These are phyloP conservation scores for Adoxophyes honmai DNA, from an alignment of 1,140 invertebrate genomes.

Conservation along the genomic window DNA sequence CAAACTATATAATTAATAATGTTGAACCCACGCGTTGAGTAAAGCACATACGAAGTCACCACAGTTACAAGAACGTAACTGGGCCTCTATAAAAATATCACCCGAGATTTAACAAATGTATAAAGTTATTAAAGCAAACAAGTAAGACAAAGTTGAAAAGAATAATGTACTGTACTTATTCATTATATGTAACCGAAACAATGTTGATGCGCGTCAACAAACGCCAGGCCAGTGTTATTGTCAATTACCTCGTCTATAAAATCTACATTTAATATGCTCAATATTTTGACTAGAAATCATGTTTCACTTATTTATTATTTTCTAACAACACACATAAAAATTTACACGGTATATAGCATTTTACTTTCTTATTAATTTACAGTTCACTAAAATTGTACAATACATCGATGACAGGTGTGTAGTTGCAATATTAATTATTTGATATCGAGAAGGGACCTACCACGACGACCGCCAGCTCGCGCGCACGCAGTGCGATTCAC, in stretches of 20 bases:
- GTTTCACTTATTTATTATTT: constrained; percentile 66
- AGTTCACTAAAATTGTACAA: constrained; percentile 66
- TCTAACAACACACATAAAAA: constrained; percentile 72
- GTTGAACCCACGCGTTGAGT: no score
- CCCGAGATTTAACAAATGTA: constrained; percentile 37
- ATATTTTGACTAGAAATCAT: constrained; percentile 77
- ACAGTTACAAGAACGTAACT: background rate
- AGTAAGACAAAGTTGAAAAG: constrained; percentile 38
- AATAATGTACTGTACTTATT: constrained; percentile 67
- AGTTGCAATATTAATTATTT: constrained; percentile 33
- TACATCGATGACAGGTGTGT: constrained; percentile 59
- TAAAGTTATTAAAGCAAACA: constrained; percentile 41
- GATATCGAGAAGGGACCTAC: constrained; percentile 36
- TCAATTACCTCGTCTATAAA: constrained; percentile 66
- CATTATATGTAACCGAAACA: constrained; percentile 44
- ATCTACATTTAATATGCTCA: constrained; percentile 73
- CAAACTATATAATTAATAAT: no score
- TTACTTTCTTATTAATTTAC: constrained; percentile 64
- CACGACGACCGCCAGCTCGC: constrained; percentile 24
- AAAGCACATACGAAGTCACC: no score
- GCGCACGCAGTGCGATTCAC: constrained; percentile 40
- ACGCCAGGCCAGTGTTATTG: constrained; percentile 68
- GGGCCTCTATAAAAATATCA: constrained; percentile 17
- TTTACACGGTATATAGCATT: constrained; percentile 62
- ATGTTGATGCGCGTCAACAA: constrained; percentile 25